Conservation (phyloP, 2,113 vertebrate genomes). For the Prolemur simus region DNA sequence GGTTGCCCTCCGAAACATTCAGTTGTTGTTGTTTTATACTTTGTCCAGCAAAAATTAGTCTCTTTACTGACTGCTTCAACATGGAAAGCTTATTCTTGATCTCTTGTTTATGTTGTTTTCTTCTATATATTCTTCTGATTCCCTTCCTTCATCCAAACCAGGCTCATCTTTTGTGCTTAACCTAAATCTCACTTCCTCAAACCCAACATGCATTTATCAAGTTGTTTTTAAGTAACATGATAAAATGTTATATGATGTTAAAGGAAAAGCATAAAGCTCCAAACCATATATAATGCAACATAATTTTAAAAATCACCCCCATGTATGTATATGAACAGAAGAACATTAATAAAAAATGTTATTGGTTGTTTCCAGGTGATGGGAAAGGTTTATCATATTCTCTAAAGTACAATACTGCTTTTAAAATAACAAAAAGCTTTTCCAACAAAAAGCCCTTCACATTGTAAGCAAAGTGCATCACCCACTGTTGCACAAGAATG, state of each 20-base stretch:
- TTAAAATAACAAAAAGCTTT: background rate
- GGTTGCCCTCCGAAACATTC: background rate
- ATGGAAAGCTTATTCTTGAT: background rate
- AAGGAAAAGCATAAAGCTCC: background rate
- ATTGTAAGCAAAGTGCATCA: background rate
- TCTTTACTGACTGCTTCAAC: background rate
- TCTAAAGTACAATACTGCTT: background rate
- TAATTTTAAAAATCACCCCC: background rate
- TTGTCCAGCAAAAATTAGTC: background rate
- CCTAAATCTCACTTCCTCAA: background rate
- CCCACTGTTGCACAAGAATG: background rate
- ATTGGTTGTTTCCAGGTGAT: background rate
- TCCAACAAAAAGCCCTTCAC: background rate
- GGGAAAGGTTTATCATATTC: background rate
- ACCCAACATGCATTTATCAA: background rate
- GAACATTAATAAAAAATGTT: conserved; percentile 18
- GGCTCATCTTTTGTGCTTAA: background rate
- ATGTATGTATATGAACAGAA: background rate
- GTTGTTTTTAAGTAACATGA: background rate
- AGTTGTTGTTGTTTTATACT: background rate
- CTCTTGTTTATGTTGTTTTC: background rate
- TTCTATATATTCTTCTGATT: background rate
- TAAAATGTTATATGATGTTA: background rate
- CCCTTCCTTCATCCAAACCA: background rate
- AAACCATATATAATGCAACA: background rate